phyloP scores from a whole-genome alignment of 2,888 invertebrate genomes.

The Hirtodrosophila confusa region DNA sequence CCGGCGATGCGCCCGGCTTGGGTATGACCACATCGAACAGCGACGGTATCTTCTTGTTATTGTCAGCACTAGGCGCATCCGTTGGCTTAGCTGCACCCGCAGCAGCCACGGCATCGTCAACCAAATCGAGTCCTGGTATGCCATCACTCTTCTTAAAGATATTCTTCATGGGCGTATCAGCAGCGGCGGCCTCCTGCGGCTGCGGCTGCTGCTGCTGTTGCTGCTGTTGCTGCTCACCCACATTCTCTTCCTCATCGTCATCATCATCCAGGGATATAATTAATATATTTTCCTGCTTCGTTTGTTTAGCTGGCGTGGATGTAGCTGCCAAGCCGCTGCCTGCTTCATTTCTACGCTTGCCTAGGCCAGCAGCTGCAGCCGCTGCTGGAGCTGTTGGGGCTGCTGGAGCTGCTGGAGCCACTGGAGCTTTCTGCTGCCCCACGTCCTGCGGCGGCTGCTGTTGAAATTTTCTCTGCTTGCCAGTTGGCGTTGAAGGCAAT shows the following conservation, averaged over 20 bases:
- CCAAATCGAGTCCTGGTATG: conserved; percentile 91
- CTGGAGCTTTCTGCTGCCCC: conserved; percentile 9
- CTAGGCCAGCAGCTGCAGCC: conserved; percentile 13
- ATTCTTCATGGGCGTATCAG: conserved; percentile 59
- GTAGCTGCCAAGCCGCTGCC: not conserved
- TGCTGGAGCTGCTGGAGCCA: conserved; percentile 1
- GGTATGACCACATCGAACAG: conserved; percentile 78
- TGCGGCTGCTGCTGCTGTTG: not conserved
- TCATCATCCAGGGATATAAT: conserved; percentile 71
- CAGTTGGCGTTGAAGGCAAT: not conserved
- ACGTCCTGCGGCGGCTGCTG: conserved; percentile 1
- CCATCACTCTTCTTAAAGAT: conserved; percentile 83
- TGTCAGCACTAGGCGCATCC: not conserved
- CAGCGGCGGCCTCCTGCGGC: not conserved
- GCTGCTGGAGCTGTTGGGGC: not conserved
- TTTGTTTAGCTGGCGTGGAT: conserved; percentile 29
- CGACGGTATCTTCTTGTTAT: conserved; percentile 74
- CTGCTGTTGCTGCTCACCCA: not conserved
- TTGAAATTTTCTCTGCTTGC: conserved; percentile 3
- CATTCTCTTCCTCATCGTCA: conserved; percentile 44
- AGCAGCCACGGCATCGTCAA: conserved; percentile 79
- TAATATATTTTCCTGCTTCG: conserved; percentile 58
- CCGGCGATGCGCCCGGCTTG: conserved; percentile 50
- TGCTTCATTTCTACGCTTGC: conserved; percentile 65
- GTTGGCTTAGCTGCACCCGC: not conserved